Evolutionary conservation across 2,797 vertebrate species (phyloP).

Genomic region (Sus cebifrons): DNA sequence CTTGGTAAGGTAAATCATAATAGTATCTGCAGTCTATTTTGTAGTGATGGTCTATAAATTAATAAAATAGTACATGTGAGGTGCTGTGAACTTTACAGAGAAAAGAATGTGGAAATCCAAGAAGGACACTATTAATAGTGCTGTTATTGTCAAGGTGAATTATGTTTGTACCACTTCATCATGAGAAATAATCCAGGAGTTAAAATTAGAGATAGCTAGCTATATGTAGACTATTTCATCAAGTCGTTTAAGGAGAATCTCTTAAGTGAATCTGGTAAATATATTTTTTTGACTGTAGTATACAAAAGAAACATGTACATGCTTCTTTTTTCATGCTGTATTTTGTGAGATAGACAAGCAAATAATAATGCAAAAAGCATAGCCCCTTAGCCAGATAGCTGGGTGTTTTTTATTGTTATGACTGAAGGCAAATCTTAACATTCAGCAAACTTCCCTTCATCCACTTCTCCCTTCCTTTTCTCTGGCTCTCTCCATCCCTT

Average conservation of each 20-base stretch:
- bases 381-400: neutral
- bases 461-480: neutral
- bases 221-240: neutral
- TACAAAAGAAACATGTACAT: neutral
- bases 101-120: conserved; percentile 39
- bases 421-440: neutral
- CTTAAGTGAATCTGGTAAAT: conserved; percentile 14
- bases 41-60: conserved; percentile 26
- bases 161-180: conserved; percentile 60
- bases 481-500: neutral
- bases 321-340: neutral
- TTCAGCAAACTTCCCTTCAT: neutral
- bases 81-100: conserved; percentile 43
- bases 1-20: conserved; percentile 38
- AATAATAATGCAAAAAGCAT: conserved; percentile 31
- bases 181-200: conserved; percentile 59
- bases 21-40: conserved; percentile 29
- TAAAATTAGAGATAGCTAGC: conserved; percentile 47
- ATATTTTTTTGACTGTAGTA: conserved; percentile 17
- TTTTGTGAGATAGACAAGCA: conserved; percentile 21
- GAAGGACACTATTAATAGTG: conserved; percentile 22
- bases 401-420: neutral
- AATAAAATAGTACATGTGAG: conserved; percentile 19
- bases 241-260: conserved; percentile 22
- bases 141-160: conserved; percentile 11